phyloP scores from a whole-genome alignment of 1,140 invertebrate species.

The Solenopsis invicta region DNA sequence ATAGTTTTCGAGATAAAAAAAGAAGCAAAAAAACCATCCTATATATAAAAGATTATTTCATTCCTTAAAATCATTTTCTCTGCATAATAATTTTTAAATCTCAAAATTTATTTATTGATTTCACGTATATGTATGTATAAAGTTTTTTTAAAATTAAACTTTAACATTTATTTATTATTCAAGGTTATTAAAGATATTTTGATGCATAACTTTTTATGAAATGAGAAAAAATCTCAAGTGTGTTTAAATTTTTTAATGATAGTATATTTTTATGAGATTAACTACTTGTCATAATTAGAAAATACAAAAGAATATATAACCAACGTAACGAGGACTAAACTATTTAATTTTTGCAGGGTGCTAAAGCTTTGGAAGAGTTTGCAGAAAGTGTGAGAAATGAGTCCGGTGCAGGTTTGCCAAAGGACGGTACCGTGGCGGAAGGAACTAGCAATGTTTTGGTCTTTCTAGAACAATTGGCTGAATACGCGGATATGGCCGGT shows the following conservation, averaged over 20 bases:
- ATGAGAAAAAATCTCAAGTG: no score
- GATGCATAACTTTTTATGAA: no score
- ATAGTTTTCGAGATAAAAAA: no score
- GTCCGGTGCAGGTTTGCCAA: conserved; percentile 93
- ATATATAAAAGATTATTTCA: no score
- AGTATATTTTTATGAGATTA: not conserved
- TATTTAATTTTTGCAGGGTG: conserved; percentile 88
- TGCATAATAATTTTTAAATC: no score
- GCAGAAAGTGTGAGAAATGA: conserved; percentile 96
- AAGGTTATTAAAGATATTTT: not conserved
- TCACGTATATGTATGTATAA: no score
- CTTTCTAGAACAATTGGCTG: conserved; percentile 94
- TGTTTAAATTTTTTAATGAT: no score
- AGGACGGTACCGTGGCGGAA: conserved; percentile 98
- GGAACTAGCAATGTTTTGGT: conserved; percentile 97
- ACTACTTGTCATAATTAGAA: not conserved
- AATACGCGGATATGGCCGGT: conserved; percentile 93
- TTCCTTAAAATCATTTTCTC: no score
- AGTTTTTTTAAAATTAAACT: no score
- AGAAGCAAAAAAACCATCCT: no score
- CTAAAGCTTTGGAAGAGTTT: conserved; percentile 97
- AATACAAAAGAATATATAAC: not conserved
- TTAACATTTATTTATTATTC: no score
- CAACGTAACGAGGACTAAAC: not conserved
- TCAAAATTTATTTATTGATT: no score